Conservation (phyloP, 2,888 invertebrate genomes). For the Campaea margaritaria region DNA sequence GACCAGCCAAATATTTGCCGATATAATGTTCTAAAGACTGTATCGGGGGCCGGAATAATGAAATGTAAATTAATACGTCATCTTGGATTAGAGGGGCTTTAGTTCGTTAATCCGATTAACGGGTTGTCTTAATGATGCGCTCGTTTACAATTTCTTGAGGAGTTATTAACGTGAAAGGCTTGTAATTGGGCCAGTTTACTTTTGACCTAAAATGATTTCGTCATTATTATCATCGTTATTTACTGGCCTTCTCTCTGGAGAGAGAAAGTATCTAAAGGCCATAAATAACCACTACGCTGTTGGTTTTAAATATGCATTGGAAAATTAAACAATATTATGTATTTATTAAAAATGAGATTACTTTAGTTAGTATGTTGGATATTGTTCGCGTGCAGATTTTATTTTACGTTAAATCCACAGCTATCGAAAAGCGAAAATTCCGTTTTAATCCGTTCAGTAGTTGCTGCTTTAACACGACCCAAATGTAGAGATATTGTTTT, state of each 20-base stretch:
- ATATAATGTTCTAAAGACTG: slow-evolving; percentile 32
- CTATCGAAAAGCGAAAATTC: slow-evolving; percentile 1
- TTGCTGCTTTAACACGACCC: background rate
- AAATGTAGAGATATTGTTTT: background rate
- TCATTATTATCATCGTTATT: no score
- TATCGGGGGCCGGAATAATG: slow-evolving; percentile 53
- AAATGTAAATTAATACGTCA: slow-evolving; percentile 72
- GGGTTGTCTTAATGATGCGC: slow-evolving; percentile 58
- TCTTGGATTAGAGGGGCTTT: slow-evolving; percentile 61
- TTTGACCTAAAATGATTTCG: background rate
- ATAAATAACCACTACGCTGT: no score
- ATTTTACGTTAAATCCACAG: slow-evolving; percentile 3
- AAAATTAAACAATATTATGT: background rate
- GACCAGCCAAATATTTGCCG: slow-evolving; percentile 33
- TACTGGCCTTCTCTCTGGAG: no score
- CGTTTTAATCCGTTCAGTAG: background rate
- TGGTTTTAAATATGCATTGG: no score
- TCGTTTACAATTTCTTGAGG: slow-evolving; percentile 39
- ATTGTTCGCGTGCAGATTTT: slow-evolving; percentile 2
- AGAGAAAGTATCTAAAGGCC: no score
- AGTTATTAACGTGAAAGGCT: slow-evolving; percentile 36
- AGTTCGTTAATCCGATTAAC: slow-evolving; percentile 58
- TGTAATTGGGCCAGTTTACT: slow-evolving; percentile 48
- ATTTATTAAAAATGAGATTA: no score
- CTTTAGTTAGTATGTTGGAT: background rate